Percentiles rank a stretch among this genome's conserved stretches.
Conservation (phyloP, 2,888 invertebrate species). For the Stegana nigrithorax region DNA sequence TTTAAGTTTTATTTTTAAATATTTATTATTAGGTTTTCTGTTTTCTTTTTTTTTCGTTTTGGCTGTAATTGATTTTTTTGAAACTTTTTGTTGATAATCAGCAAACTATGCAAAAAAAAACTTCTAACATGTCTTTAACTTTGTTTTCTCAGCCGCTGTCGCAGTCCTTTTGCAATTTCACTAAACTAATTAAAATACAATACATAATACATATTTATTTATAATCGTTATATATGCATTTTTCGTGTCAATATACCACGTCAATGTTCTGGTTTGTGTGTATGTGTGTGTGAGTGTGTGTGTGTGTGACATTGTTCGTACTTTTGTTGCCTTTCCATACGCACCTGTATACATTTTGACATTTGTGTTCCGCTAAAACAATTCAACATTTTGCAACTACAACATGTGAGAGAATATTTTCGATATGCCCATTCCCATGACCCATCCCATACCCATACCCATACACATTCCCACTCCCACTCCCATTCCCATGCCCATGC, state of each 20-base stretch:
- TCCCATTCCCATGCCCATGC: no score
- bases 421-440: no score
- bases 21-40: no score
- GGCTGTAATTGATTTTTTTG: neutral
- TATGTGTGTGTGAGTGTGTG: slow-evolving; percentile 9
- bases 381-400: slow-evolving; percentile 43
- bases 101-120: no score
- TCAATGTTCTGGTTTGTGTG: neutral
- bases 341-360: slow-evolving; percentile 11
- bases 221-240: no score
- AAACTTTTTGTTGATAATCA: no score
- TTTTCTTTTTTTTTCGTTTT: neutral
- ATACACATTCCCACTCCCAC: no score
- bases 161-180: no score
- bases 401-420: slow-evolving; percentile 27
- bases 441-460: no score
- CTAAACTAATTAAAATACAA: neutral
- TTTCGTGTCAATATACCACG: no score
- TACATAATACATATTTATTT: neutral
- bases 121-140: no score
- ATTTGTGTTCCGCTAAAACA: slow-evolving; percentile 35
- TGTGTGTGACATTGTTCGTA: neutral
- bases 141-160: no score
- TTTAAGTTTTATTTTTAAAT: neutral
- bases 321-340: neutral